Percentiles rank a stretch among this genome's conserved stretches.
Conservation (phyloP, 2,888 invertebrate species). For the Chalcosyrphus nemorum region DNA sequence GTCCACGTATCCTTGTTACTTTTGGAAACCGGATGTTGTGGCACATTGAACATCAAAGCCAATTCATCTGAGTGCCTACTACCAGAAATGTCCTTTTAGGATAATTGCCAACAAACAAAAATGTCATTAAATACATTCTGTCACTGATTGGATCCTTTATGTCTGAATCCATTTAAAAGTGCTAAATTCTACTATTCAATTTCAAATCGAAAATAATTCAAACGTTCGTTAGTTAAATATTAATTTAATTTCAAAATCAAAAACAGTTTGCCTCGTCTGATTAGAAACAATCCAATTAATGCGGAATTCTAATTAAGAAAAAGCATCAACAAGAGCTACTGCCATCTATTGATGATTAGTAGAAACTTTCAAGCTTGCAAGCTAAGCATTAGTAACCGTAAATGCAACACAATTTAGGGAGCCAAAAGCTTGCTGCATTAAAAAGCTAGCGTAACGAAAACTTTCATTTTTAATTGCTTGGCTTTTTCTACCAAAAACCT, state of each 20-base stretch:
- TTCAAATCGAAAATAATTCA: not conserved
- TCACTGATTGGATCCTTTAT: not conserved
- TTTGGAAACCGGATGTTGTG: not conserved
- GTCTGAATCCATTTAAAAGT: not conserved
- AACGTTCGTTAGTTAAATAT: not conserved
- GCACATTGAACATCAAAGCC: slow-evolving; percentile 27
- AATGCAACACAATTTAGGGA: not conserved
- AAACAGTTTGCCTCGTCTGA: not conserved
- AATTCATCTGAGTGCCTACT: slow-evolving; percentile 45
- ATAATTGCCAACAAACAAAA: slow-evolving; percentile 56
- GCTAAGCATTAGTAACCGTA: not conserved
- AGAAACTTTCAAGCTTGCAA: slow-evolving; percentile 1
- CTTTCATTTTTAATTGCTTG: not conserved
- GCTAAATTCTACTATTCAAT: not conserved
- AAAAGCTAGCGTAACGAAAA: not conserved
- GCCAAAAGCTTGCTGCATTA: slow-evolving; percentile 10
- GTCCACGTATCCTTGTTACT: slow-evolving; percentile 44
- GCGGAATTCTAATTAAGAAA: not conserved
- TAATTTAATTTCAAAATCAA: not conserved
- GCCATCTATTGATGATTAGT: slow-evolving; percentile 30
- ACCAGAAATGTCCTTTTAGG: slow-evolving; percentile 59
- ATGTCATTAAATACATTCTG: not conserved
- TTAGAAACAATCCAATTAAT: not conserved
- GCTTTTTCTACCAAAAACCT: slow-evolving; percentile 42
- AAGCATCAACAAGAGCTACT: not conserved